phyloP scores from a whole-genome alignment of 2,888 invertebrate genomes.

The Meandrusa payeni region DNA sequence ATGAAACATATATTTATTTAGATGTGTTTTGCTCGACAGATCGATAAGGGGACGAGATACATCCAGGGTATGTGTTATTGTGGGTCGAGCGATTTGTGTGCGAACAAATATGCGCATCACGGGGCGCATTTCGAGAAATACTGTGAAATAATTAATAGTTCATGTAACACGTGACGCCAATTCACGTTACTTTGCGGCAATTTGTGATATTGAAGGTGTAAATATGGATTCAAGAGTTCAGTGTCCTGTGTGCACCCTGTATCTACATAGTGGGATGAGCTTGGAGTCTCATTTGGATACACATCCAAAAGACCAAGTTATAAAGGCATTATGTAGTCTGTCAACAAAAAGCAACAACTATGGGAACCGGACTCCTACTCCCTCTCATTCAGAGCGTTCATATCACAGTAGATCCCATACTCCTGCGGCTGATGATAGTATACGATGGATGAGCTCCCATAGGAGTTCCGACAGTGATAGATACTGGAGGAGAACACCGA shows the following conservation, averaged over 20 bases:
- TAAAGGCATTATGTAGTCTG: conserved; percentile 85
- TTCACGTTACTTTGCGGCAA: conserved; percentile 27
- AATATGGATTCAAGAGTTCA: conserved; percentile 74
- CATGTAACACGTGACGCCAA: too few species aligned
- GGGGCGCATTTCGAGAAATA: conserved; percentile 55
- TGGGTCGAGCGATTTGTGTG: conserved; percentile 58
- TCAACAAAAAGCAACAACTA: conserved; percentile 66
- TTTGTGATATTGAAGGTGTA: conserved; percentile 31
- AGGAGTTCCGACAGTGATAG: conserved; percentile 58
- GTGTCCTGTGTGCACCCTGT: conserved; percentile 93
- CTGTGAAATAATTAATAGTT: conserved; percentile 52
- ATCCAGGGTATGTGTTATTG: conserved; percentile 68
- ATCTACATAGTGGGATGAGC: conserved; percentile 90
- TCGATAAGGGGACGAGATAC: conserved; percentile 69
- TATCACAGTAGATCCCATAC: conserved; percentile 66
- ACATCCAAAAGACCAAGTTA: conserved; percentile 93
- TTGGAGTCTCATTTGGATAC: conserved; percentile 90
- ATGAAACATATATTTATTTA: conserved; percentile 54
- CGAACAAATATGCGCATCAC: conserved; percentile 70
- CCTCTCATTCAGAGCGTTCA: conserved; percentile 62
- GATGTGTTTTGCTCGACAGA: conserved; percentile 70
- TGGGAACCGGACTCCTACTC: conserved; percentile 65
- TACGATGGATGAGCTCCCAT: conserved; percentile 54
- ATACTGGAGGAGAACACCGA: conserved; percentile 67
- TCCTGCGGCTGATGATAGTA: conserved; percentile 56